Percentiles rank a stretch among this genome's conserved stretches.
Conservation (phyloP, 2,888 invertebrate genomes). For the Cerastis rubricosa region DNA sequence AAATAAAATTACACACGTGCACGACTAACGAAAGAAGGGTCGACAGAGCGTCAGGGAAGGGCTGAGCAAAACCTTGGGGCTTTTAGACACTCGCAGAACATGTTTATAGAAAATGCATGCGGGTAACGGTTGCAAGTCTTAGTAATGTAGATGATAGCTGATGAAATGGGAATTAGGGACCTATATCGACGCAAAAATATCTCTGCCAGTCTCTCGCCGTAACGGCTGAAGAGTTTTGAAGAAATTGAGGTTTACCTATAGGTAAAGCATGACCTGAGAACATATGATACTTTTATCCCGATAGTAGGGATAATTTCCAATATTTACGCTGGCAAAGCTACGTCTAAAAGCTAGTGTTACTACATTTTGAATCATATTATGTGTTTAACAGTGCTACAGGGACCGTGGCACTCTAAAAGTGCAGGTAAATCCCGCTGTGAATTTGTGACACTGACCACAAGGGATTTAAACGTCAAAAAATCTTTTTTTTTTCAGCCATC, state of each 20-base stretch:
- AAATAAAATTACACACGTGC: conserved; percentile 56
- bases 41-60: conserved; percentile 32
- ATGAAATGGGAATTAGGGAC: not conserved
- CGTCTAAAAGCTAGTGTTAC: not conserved
- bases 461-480: not conserved
- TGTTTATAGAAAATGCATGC: conserved; percentile 5
- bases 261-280: not conserved
- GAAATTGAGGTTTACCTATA: not conserved
- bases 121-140: not conserved
- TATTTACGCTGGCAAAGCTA: not conserved
- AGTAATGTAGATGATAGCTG: not conserved
- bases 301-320: not conserved
- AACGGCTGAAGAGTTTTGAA: not conserved
- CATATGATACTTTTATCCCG: not conserved
- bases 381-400: not conserved
- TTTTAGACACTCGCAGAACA: conserved; percentile 4
- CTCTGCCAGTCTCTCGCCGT: not conserved
- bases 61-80: conserved; percentile 29
- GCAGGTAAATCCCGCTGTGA: not conserved
- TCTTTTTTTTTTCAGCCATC: not conserved
- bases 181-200: not conserved
- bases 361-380: not conserved
- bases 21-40: conserved; percentile 34
- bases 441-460: not conserved
- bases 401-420: not conserved